phyloP scores from a whole-genome alignment of 2,888 invertebrate genomes.

The Nesidiocoris tenuis region DNA sequence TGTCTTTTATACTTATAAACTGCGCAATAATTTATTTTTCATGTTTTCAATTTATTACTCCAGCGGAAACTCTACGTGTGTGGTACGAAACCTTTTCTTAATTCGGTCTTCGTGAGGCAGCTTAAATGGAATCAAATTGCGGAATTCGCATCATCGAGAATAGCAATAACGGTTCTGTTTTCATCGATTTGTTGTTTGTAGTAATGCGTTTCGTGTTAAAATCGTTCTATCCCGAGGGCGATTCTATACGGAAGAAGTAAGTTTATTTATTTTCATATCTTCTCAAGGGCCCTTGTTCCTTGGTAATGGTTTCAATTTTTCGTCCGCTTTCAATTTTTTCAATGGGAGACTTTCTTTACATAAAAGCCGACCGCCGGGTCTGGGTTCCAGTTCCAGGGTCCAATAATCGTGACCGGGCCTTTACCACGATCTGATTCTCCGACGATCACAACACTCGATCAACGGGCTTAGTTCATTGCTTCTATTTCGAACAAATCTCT shows the following conservation, averaged over 20 bases:
- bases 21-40: too few relatives aligned
- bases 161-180: background rate
- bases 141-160: background rate
- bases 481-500: background rate
- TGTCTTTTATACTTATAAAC: too few relatives aligned
- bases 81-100: too few relatives aligned
- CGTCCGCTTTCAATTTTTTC: background rate
- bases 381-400: background rate
- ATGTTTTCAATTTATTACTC: too few relatives aligned
- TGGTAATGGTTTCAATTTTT: background rate
- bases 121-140: background rate
- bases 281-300: background rate
- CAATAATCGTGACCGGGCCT: conserved; percentile 16
- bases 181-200: background rate
- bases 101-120: too few relatives aligned
- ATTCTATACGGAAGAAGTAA: background rate
- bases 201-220: background rate
- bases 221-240: background rate
- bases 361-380: background rate
- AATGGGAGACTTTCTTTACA: background rate
- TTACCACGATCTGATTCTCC: conserved; percentile 31
- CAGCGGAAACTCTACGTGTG: too few relatives aligned
- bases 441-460: conserved; percentile 27
- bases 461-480: background rate
- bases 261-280: background rate